A percentile compares a stretch with the other conserved stretches of the same genome.
Conservation (phyloP, 2,888 invertebrate species). For the Zhuqinia jingwanae region DNA sequence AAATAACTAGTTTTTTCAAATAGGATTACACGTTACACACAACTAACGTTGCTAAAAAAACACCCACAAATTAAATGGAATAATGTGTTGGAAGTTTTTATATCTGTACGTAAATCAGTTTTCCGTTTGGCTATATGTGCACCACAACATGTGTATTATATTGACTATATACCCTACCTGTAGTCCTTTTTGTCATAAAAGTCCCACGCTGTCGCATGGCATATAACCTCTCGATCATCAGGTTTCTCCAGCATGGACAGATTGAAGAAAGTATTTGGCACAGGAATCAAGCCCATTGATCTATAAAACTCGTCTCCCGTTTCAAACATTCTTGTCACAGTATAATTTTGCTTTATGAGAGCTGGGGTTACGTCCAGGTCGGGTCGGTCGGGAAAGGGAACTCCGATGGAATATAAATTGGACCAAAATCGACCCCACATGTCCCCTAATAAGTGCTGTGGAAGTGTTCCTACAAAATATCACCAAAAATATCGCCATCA, state of each 20-base stretch:
- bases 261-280: constrained; percentile 90
- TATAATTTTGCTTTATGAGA: constrained; percentile 76
- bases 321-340: constrained; percentile 85
- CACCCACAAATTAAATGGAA: no score
- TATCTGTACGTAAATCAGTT: no score
- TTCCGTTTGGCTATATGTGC: no score
- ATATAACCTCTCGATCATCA: constrained; percentile 84
- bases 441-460: constrained; percentile 82
- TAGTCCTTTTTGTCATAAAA: constrained; percentile 92
- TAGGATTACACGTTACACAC: no score
- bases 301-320: constrained; percentile 91
- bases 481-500: constrained; percentile 48
- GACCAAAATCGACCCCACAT: constrained; percentile 80
- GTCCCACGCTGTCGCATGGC: constrained; percentile 88
- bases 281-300: constrained; percentile 89
- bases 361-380: constrained; percentile 79
- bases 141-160: no score
- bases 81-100: no score
- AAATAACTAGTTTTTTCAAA: no score
- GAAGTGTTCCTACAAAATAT: constrained; percentile 81
- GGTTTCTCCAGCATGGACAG: constrained; percentile 91
- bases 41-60: no score
- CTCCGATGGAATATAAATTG: constrained; percentile 77
- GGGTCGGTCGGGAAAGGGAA: constrained; percentile 79
- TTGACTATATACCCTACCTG: constrained; percentile 85